These are phyloP conservation scores for Ardeotis arabs DNA, from an alignment of 2,113 vertebrate genomes.

Conservation along the genomic window DNA sequence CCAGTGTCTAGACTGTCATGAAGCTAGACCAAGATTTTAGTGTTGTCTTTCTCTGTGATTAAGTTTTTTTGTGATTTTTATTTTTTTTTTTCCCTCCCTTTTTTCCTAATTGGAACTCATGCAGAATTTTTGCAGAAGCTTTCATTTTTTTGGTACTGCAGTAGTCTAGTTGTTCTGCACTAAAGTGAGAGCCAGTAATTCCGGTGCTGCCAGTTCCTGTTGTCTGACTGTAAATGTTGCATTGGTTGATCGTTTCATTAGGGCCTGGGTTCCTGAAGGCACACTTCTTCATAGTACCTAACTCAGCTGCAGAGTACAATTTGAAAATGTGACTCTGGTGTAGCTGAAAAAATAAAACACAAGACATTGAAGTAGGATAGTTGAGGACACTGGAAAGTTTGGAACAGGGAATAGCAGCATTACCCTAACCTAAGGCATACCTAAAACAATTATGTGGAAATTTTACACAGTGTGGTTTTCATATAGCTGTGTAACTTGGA, in stretches of 20 bases:
- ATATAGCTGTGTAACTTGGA: neutral
- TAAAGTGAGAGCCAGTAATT: neutral
- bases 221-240: neutral
- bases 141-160: neutral
- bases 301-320: neutral
- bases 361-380: neutral
- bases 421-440: neutral
- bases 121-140: constrained; percentile 5
- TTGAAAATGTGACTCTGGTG: neutral
- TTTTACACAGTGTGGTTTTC: neutral
- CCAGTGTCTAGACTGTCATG: constrained; percentile 28
- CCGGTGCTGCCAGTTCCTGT: neutral
- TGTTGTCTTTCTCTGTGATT: constrained; percentile 30
- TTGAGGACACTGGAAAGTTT: neutral
- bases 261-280: neutral
- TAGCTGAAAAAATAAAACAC: neutral
- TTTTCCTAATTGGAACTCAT: neutral
- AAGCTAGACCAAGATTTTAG: constrained; percentile 15
- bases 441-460: neutral
- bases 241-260: neutral
- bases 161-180: neutral
- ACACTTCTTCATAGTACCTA: neutral
- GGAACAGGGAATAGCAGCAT: neutral
- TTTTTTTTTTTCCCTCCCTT: neutral
- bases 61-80: constrained; percentile 3